Conservation (phyloP, 2,888 invertebrate species). For the Troilus luridus region DNA sequence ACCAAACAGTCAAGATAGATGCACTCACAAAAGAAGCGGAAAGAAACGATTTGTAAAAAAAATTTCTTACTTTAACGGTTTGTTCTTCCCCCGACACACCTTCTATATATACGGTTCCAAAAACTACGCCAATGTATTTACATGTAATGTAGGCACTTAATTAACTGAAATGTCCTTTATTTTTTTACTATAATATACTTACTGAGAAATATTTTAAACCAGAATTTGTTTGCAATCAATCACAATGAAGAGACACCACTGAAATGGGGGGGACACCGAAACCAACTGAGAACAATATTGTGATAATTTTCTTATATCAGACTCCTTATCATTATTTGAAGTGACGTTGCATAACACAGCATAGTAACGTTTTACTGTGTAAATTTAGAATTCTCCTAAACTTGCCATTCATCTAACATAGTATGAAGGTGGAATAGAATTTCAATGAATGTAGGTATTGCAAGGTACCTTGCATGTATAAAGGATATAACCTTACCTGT, state of each 20-base stretch:
- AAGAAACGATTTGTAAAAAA: no score
- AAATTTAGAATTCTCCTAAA: not conserved
- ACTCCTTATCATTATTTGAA: not conserved
- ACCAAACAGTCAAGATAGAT: no score
- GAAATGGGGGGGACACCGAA: not conserved
- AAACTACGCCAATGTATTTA: not conserved
- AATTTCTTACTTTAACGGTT: no score
- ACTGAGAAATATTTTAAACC: not conserved
- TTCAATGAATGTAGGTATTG: no score
- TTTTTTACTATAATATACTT: not conserved
- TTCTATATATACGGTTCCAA: not conserved
- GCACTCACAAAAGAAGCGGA: no score
- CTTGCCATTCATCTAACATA: not conserved
- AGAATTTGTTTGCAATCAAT: not conserved
- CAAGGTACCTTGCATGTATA: no score
- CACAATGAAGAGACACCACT: not conserved
- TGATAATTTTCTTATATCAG: not conserved
- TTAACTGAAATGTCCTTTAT: not conserved
- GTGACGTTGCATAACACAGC: constrained; percentile 13
- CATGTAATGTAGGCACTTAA: not conserved
- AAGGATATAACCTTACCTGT: no score
- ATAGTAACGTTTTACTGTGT: not conserved
- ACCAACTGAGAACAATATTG: not conserved
- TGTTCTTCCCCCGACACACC: not conserved
- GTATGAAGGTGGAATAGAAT: not conserved